phyloP scores from a whole-genome alignment of 1,140 invertebrate genomes.

The Apis florea region DNA sequence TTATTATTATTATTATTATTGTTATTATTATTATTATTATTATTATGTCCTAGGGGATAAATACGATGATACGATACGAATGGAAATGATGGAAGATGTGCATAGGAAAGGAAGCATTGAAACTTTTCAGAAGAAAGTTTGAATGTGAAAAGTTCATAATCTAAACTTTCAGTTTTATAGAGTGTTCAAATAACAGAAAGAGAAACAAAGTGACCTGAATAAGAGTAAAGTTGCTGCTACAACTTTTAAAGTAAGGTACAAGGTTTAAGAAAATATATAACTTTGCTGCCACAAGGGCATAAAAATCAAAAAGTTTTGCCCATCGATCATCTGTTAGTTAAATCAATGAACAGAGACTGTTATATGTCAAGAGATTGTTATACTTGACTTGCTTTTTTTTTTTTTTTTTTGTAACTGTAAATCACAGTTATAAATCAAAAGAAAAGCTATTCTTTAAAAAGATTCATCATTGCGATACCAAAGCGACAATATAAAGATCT shows the following conservation, averaged over 20 bases:
- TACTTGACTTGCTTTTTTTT: too few species aligned
- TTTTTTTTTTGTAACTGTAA: too few species aligned
- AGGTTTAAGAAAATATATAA: not conserved
- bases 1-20: too few species aligned
- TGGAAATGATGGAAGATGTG: too few species aligned
- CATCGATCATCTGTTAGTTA: not conserved
- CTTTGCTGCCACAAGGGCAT: not conserved
- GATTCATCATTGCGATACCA: not conserved
- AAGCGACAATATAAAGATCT: slow-evolving; percentile 9
- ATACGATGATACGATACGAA: not conserved
- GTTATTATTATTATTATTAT: too few species aligned
- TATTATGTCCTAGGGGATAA: slow-evolving; percentile 12
- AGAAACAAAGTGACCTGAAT: not conserved
- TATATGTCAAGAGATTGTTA: too few species aligned
- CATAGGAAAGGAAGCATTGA: too few species aligned
- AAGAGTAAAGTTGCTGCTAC: not conserved
- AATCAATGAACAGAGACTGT: not conserved
- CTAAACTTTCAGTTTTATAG: not conserved
- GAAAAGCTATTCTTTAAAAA: not conserved
- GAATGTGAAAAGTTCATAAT: not conserved
- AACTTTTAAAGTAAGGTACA: not conserved
- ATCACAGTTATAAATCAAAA: too few species aligned
- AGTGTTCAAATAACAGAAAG: not conserved
- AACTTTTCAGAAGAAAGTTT: not conserved
- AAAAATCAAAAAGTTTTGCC: not conserved